Evolutionary conservation across 1,140 invertebrate genomes (phyloP), one percentile per base, ranked within the genome.

Genomic region (Hydropsyche tenuis): DNA sequence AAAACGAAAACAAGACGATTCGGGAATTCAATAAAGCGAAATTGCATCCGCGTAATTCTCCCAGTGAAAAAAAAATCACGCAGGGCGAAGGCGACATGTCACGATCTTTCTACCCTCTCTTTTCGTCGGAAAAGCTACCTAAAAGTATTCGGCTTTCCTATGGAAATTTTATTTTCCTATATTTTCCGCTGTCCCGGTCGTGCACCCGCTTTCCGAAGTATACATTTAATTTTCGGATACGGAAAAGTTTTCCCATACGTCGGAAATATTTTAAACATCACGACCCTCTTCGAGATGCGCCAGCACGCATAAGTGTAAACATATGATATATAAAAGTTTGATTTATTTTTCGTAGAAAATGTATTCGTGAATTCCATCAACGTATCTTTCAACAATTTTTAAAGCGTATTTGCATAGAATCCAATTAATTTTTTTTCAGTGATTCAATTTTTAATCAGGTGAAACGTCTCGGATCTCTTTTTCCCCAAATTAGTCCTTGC

Each of bases 1-100:
- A 65, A 65, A 37, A 45, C 6, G 42, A 65, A 69, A 46, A 69
- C 65, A 69, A 43, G 65, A 69, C 65, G 45, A 69, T 69, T 69
- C 46, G 11, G 18, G 18, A 69, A 69, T 51, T 69, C 65, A 69
- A 69, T 69, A 69, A 69, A 18, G 23, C 43, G n/a, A 51, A 69
- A 69, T 69, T 69, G 65, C 65, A 69, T 69, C 42, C 30, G 53
- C 53, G 69, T 43, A 71, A 56, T 60, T 60, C 48, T 20, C 22
- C 48, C 20, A n/a, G 48, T 53, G 51, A 71, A 56, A n/a, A n/a
- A n/a, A n/a, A 71, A 56, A 42, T 71, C 46, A 60, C 69, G 16
- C 53, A 37, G 70, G 11, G 22, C 20, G 6, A 46, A n/a, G 37
- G 69, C 72, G 72, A 73, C 45, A 51, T 65, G 71, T 27, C 23